phyloP scores from a whole-genome alignment of 2,113 vertebrate genomes.

The Podiceps cristatus region DNA sequence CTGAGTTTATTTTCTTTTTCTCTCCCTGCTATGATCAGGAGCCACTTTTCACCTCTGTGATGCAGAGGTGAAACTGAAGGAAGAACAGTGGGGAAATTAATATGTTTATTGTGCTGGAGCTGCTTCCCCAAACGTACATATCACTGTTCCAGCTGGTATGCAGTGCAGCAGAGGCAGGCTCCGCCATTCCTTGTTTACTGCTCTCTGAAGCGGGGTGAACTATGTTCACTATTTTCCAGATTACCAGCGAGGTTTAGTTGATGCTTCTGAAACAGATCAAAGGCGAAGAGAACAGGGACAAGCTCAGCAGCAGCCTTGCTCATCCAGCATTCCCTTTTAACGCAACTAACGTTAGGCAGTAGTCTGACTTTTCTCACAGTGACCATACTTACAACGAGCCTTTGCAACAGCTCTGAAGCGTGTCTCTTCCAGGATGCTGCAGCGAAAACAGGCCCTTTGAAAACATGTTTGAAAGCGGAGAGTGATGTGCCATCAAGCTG shows the following conservation, averaged over 20 bases:
- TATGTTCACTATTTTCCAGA: neutral
- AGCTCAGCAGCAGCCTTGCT: constrained; percentile 18
- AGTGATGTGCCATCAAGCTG: constrained; percentile 7
- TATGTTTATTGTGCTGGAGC: neutral
- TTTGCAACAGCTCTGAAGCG: neutral
- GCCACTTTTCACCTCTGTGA: neutral
- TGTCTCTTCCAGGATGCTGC: neutral
- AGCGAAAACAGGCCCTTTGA: neutral
- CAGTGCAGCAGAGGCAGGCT: neutral
- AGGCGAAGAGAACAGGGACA: neutral
- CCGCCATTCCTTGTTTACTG: neutral
- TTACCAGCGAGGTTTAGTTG: neutral
- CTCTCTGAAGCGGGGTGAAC: neutral
- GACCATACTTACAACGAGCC: neutral
- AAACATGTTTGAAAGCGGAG: neutral
- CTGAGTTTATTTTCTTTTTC: neutral
- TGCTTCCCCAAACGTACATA: neutral
- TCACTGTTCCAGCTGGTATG: neutral
- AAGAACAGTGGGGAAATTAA: neutral
- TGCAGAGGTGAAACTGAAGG: neutral
- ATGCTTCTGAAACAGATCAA: constrained; percentile 31
- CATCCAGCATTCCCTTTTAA: constrained; percentile 36
- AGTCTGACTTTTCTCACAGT: neutral
- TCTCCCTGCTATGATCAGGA: neutral
- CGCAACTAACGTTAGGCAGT: accelerated